Base-by-base conservation (phyloP, 2,888 invertebrate species). In the Ochropacha duplaris region DNA sequence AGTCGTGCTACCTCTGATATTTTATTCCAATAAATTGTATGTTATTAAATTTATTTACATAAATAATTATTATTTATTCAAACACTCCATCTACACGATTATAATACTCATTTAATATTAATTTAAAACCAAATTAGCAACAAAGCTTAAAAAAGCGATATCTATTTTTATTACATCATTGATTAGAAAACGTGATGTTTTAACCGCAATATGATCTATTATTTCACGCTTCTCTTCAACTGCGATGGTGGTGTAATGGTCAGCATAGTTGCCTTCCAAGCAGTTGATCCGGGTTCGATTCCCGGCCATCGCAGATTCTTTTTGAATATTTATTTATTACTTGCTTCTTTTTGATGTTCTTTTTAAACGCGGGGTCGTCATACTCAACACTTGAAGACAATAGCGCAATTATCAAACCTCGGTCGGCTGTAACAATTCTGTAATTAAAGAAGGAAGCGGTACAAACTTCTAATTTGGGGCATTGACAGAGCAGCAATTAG, bases 211-310 rank as follows among this genome's bases (percentile, higher is more conserved):
- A 31, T 3, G 52, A n/a, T 14, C 0, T 2, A 5, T 4, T 16
- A 34, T 52, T 31, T 52, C 4, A 28, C 3, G 9, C 0, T 1
- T 0, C 9, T 9, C 3, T 2, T 51, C 49, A 81, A 68, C 0
- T 79, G 89, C 89, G 89, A 88, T 89, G 89, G 89, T 90, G 89
- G 89, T 90, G 89, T 90, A 90, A 90, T 90, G 90, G 89, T 90
- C 88, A 90, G 90, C 90, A 90, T 90, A 90, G 90, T 90, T 90
- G 89, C 88, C 89, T 90, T 90, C 89, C 90, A 90, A 90, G 90
- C 90, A 90, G 89, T 90, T 89, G 90, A 90, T 90, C 87, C 87
- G 84, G 82, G 81, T 84, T 85, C 88, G 91, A 86, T 91, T 91
- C 90, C 86, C 87, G 93, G 92, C 92, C 92, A 90, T 92, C 92